Conservation (phyloP, 2,888 invertebrate genomes). For the Chrysodeixis includens region DNA sequence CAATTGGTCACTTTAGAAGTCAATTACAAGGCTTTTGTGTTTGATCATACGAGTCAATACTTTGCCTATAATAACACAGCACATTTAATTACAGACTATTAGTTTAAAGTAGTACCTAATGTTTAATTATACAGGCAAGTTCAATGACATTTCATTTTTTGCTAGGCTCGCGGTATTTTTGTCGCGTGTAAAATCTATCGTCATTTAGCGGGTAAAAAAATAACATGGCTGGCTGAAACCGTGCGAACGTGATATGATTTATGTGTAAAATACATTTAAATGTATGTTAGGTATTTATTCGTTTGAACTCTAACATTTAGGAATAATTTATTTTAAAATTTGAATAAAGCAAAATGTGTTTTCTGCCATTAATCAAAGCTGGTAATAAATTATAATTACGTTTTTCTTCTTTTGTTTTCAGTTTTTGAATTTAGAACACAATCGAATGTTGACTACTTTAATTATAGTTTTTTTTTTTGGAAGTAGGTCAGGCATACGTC, state of each 20-base stretch:
- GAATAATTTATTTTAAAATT: background rate
- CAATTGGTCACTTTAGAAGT: background rate
- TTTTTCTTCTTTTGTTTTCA: background rate
- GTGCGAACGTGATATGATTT: background rate
- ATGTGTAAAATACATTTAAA: background rate
- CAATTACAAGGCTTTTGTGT: background rate
- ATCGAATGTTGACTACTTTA: background rate
- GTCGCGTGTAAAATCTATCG: slow-evolving; percentile 57
- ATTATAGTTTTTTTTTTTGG: background rate
- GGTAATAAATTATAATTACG: background rate
- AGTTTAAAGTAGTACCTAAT: slow-evolving; percentile 16
- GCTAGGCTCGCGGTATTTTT: slow-evolving; percentile 50
- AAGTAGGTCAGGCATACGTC: background rate
- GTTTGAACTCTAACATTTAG: background rate
- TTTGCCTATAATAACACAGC: slow-evolving; percentile 13
- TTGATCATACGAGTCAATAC: background rate
- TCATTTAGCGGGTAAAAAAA: slow-evolving; percentile 32
- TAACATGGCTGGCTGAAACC: slow-evolving; percentile 15
- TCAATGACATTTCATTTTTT: slow-evolving; percentile 55
- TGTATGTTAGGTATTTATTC: slow-evolving; percentile 1
- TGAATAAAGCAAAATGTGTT: background rate
- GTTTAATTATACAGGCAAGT: slow-evolving; percentile 43
- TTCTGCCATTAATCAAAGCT: background rate
- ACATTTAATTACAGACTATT: slow-evolving; percentile 30
- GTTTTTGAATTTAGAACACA: background rate